phyloP scores from a whole-genome alignment of 2,113 vertebrate genomes.

The Bolborhynchus lineola region DNA sequence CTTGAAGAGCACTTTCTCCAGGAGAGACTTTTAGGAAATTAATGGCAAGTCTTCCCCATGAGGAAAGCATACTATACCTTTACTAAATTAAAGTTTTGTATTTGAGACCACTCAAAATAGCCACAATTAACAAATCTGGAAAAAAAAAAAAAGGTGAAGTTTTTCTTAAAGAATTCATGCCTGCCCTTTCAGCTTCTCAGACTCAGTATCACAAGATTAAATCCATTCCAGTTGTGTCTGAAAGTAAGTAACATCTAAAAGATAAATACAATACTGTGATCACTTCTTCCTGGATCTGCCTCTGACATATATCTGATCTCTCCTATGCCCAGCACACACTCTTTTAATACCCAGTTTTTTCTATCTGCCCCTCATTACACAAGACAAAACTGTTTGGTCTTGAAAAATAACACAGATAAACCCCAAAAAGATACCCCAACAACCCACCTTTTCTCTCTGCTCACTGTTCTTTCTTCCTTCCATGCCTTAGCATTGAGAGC shows the following conservation, averaged over 20 bases:
- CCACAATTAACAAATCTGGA: background rate
- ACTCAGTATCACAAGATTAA: background rate
- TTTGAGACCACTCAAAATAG: background rate
- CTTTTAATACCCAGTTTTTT: background rate
- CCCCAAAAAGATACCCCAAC: rapidly evolving
- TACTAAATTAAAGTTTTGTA: background rate
- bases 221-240: background rate
- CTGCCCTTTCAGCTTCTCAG: background rate
- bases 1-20: background rate
- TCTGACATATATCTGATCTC: background rate
- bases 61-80: background rate
- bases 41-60: background rate
- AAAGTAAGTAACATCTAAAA: background rate
- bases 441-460: background rate
- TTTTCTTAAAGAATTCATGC: background rate
- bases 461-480: background rate
- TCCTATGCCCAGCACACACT: background rate
- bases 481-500: background rate
- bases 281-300: background rate
- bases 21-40: background rate
- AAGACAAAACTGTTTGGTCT: background rate
- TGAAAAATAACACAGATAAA: background rate
- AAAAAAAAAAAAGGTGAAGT: background rate
- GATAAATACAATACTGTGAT: background rate
- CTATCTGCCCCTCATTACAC: background rate